Evolutionary conservation across 2,797 vertebrate genomes (phyloP), one percentile per base, ranked within the genome.

Genomic region (Typhlichthys eigenmanni): DNA sequence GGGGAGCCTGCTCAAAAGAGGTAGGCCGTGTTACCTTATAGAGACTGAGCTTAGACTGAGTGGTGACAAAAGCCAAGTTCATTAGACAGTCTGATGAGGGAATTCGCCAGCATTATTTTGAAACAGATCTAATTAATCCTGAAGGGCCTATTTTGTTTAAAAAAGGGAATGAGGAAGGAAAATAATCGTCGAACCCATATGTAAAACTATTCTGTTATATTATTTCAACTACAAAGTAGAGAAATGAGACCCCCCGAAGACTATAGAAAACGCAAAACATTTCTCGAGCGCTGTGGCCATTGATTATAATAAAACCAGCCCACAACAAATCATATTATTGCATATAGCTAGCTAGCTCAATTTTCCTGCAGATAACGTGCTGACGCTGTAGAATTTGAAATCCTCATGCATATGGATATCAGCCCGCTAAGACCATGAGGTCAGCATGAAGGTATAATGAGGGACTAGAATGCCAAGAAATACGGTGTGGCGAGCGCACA

Each of bases 1-100:
- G 9, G 95, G 92, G 0, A 95, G 95, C 66, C 94, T 99, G 58
- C 91, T 99, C 64, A 98, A 98, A 80, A 93, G 96, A 96, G 96
- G 97, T 98, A 1, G 24, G 24, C 24, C 24, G 24, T 62, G 46
- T 5, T 47, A 32, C 13, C 14, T 8, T 38, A 7, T 38, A 55
- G 29, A 56, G 24, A n/a, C 32, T 56, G 34, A 13, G 9, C 14
- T 38, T 9, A 13, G n/a, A 50, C n/a, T 50, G 48, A 43, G 38
- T 2, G 38, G 7, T 10, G 7, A 38, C 34, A 38, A 38, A 38
- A 38, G 38, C 38, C 7, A 43, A 43, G 9, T 7, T 43, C 7
- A 43, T 43, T 43, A 43, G 34, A 2, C 8, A 9, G 34, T 38
- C 34, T 38, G 34, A 38, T 38, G 34, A 43, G 38, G 7, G 38